Evolutionary conservation across 2,113 vertebrate genomes (phyloP), one percentile per base, ranked within the genome.

Genomic region (Alouatta palliata): DNA sequence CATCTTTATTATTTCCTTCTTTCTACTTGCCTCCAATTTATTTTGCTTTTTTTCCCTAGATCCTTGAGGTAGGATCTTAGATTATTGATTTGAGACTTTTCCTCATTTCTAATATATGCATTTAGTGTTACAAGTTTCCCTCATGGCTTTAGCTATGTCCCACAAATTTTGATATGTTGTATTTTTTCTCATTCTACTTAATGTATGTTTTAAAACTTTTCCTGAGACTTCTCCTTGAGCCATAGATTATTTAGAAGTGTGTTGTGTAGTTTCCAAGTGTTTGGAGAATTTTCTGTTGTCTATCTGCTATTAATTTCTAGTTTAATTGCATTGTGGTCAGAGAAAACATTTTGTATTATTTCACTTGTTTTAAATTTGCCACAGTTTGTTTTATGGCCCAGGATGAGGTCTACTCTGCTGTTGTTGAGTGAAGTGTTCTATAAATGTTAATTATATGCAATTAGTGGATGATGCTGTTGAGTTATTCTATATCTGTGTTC

Each of bases 121-220:
- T 66, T 83, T 52, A 76, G 70, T 88, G 32, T 70, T 83, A 35
- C 64, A 89, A 68, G 75, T 43, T 73, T 75, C 20, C 35, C 20
- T 19, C 47, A 54, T 7, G 76, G 14, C 77, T 68, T 76, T 90
- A 94, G 19, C 25, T n/a, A 9, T 56, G 35, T 52, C 43, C 27
- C 16, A 43, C 35, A 83, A 52, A 89, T 54, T 64, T 75, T 40
- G 8, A 27, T 82, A 81, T 61, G 6, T 35, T 52, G 10, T 35
- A 43, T 89, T 94, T 83, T 49, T 87, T 93, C 79, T 70, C 35
- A 8, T 83, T 94, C 35, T 61, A 23, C 75, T 82, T 82, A 94
- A 40, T 64, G 37, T 25, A 56, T 58, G 70, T 45, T 87, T 94
- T 81, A 80, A 80, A 30, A 25, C 66, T 86, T 86, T 21, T 14